These are phyloP conservation scores for Podabrus alpinus DNA, from an alignment of 2,888 invertebrate species.

Conservation along the genomic window DNA sequence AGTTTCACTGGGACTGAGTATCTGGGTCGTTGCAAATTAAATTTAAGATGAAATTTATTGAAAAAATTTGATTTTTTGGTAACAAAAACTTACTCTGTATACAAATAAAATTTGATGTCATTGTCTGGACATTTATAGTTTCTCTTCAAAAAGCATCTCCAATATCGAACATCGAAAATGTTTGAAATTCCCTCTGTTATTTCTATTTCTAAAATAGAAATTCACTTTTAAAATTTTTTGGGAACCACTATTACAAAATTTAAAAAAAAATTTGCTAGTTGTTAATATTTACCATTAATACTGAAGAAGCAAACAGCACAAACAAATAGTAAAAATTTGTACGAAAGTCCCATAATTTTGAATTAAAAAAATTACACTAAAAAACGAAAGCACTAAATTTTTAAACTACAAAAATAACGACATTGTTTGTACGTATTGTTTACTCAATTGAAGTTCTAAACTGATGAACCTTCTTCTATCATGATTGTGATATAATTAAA, in stretches of 20 bases:
- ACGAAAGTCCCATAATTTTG: background rate
- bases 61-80: background rate
- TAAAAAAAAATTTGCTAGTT: no score
- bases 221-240: background rate
- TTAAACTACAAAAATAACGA: background rate
- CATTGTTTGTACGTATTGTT: background rate
- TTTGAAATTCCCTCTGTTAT: constrained; percentile 17
- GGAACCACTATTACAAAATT: no score
- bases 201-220: constrained; percentile 15
- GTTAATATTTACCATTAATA: background rate
- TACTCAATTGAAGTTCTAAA: background rate
- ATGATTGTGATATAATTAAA: constrained; percentile 20
- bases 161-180: constrained; percentile 65
- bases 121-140: constrained; percentile 71
- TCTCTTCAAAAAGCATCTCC: constrained; percentile 72
- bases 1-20: background rate
- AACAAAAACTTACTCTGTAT: constrained; percentile 68
- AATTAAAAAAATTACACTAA: no score
- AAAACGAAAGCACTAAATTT: background rate
- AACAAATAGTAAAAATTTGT: background rate
- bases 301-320: background rate
- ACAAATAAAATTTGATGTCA: constrained; percentile 73
- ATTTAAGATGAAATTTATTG: background rate
- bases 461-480: constrained; percentile 8
- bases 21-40: background rate